Conservation (phyloP, 2,888 invertebrate genomes). For the Xylota sylvarum region DNA sequence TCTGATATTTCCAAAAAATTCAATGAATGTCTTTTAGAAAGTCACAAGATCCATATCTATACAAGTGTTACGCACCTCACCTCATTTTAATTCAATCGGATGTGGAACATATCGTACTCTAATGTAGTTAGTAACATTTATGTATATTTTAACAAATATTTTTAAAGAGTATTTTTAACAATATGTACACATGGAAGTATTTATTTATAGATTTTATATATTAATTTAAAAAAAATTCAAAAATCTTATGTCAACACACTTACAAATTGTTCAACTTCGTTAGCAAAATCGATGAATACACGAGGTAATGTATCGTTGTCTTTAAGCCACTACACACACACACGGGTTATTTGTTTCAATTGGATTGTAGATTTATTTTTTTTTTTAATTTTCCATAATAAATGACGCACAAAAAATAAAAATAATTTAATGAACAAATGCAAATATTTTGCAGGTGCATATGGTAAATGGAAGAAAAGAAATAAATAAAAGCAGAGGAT, state of each 20-base stretch:
- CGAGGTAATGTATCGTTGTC: conserved; percentile 90
- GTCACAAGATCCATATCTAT: background rate
- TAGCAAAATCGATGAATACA: conserved; percentile 89
- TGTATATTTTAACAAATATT: background rate
- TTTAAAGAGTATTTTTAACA: background rate
- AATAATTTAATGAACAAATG: conserved; percentile 15
- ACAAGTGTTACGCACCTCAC: conserved; percentile 15
- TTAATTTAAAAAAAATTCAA: background rate
- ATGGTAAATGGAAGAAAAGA: conserved; percentile 18
- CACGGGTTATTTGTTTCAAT: conserved; percentile 4
- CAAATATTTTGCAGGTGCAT: conserved; percentile 27
- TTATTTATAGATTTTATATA: background rate
- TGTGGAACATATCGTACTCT: background rate
- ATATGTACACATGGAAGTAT: background rate
- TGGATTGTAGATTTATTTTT: conserved; percentile 19
- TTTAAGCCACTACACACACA: conserved; percentile 88
- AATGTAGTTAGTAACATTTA: conserved; percentile 9
- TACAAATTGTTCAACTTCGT: conserved; percentile 90
- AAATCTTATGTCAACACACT: conserved; percentile 83
- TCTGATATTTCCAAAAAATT: background rate
- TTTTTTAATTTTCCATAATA: conserved; percentile 3
- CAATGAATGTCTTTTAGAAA: background rate
- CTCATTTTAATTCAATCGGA: background rate
- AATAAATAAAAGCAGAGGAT: conserved; percentile 18
- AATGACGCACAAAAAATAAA: conserved; percentile 23